Base-by-base conservation (phyloP, 2,888 invertebrate genomes). In the Pecten maximus region DNA sequence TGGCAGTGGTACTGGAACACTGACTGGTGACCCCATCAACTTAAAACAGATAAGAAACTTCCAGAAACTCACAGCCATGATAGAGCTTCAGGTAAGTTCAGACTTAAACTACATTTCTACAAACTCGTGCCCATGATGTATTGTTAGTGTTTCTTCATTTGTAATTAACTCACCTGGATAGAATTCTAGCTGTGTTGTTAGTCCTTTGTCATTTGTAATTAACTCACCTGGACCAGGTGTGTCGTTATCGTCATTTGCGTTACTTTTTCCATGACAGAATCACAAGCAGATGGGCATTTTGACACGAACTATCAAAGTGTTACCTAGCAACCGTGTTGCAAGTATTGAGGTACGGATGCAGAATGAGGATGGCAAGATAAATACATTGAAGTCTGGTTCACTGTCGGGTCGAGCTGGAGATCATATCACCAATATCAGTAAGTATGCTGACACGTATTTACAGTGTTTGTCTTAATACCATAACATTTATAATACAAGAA, bases 241-340 rank as follows among this genome's bases (percentile, higher is more conserved):
- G n/a, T n/a, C n/a, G n/a, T n/a, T n/a, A n/a, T n/a, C n/a, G n/a
- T n/a, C n/a, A n/a, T n/a, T n/a, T n/a, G n/a, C n/a, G 19, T 54
- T 6, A 2, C 2, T 54, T 8, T 19, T 54, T 54, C 86, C 2
- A 87, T 90, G 90, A 10, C 91, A 96, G 96, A 95, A 96, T 87
- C 92, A 93, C 87, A 95, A 94, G 90, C 91, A 93, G 23, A 94
- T 96, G 1, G 89, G 92, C 40, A 40, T 94, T 10, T 94, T 96
- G 16, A 96, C 96, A 91, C 94, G 95, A 35, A 94, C 91, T 44
- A 92, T 97, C 6, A 91, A 90, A 39, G 92, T 97, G 16, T 90
- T 93, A 39, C 97, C 97, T 35, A 97, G 97, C 92, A 94, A 94
- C 6, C 92, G 94, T 35, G 94, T 95, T 0, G 93, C 95, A 2